Percentiles rank a stretch among this genome's conserved stretches.
Conservation (phyloP, 2,113 vertebrate genomes). For the Pterocles gutturalis region DNA sequence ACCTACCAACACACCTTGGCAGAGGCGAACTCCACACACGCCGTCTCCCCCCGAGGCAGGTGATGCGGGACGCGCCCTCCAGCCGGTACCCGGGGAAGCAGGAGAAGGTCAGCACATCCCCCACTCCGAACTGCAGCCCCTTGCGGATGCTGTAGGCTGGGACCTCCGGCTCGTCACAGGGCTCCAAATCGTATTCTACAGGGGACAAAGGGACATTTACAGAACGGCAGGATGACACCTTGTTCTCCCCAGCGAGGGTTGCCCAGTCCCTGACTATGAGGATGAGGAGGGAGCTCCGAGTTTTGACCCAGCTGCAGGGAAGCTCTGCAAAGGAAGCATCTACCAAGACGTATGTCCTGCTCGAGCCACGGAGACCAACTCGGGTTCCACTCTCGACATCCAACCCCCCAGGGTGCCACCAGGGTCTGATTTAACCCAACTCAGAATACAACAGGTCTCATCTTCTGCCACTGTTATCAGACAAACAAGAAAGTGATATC, state of each 20-base stretch:
- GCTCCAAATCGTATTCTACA: slow-evolving; percentile 94
- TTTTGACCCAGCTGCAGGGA: not conserved
- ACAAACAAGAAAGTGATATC: not conserved
- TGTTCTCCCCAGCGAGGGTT: fast-evolving
- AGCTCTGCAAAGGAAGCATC: not conserved
- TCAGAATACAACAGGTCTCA: not conserved
- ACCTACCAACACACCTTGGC: slow-evolving; percentile 99
- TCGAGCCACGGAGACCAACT: fast-evolving
- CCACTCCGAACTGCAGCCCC: slow-evolving; percentile 93
- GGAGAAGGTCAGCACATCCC: slow-evolving; percentile 91
- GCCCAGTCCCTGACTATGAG: fast-evolving
- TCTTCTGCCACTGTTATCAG: not conserved
- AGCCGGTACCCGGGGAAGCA: slow-evolving; percentile 98
- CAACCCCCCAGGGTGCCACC: not conserved
- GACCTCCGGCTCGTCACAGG: slow-evolving; percentile 94
- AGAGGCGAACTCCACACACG: slow-evolving; percentile 99
- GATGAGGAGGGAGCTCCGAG: not conserved
- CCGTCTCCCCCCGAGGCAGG: slow-evolving; percentile 97
- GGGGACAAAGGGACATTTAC: not conserved
- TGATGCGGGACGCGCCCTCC: slow-evolving; percentile 90
- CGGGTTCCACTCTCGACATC: fast-evolving
- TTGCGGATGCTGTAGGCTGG: slow-evolving; percentile 94
- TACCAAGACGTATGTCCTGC: fast-evolving
- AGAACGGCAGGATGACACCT: fast-evolving
- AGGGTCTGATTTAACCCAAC: not conserved